Conservation (phyloP, 2,888 invertebrate species). For the Platycnemis pennipes region DNA sequence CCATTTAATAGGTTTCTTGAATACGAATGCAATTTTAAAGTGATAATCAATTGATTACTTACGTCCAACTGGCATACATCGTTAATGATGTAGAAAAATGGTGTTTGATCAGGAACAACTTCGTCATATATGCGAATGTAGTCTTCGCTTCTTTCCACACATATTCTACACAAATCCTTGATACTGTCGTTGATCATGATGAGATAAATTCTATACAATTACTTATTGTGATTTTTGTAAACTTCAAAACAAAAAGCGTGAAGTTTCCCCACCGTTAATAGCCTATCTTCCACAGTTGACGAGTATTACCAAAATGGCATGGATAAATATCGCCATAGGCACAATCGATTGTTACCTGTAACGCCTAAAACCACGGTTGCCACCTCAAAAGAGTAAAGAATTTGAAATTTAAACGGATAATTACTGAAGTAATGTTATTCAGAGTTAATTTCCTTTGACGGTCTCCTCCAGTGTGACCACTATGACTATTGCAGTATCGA, state of each 20-base stretch:
- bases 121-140: background rate
- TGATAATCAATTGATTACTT: background rate
- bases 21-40: background rate
- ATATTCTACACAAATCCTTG: background rate
- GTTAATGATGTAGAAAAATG: background rate
- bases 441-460: too few relatives aligned
- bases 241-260: background rate
- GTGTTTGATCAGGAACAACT: background rate
- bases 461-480: too few relatives aligned
- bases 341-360: background rate
- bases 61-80: conserved; percentile 6
- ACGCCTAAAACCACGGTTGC: too few relatives aligned
- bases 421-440: too few relatives aligned
- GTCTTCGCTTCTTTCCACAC: background rate
- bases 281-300: background rate
- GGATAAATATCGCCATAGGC: background rate
- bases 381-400: background rate
- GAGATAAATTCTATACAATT: background rate
- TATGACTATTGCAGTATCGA: too few relatives aligned
- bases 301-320: background rate
- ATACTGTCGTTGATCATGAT: background rate
- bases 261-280: background rate
- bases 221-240: background rate
- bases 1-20: background rate
- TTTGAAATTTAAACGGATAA: too few relatives aligned